These are phyloP conservation scores for Periophthalmus magnuspinnatus DNA, from an alignment of 2,797 vertebrate genomes.

Conservation along the genomic window DNA sequence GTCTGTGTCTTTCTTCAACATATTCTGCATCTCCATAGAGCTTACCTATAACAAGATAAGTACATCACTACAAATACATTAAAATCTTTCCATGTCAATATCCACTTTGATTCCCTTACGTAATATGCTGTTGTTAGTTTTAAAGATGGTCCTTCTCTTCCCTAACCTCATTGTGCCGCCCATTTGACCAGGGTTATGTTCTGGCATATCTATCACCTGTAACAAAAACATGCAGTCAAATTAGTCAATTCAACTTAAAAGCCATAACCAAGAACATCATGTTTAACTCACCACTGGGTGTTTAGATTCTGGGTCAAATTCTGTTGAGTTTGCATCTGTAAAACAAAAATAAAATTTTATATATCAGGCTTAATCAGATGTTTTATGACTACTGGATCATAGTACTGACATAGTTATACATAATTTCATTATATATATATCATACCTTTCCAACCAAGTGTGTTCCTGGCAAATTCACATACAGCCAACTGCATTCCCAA, in stretches of 20 bases:
- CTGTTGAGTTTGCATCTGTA: constrained; percentile 91
- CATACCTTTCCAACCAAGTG: constrained; percentile 86
- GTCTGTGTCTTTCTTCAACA: constrained; percentile 90
- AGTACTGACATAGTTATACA: no score
- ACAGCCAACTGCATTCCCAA: constrained; percentile 93
- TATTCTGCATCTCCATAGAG: constrained; percentile 86
- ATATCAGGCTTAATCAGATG: neutral
- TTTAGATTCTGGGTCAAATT: constrained; percentile 86
- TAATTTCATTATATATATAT: no score
- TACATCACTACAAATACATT: constrained; percentile 12
- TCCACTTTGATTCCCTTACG: constrained; percentile 69
- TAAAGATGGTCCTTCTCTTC: constrained; percentile 90
- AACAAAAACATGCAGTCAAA: neutral
- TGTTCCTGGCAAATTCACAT: constrained; percentile 86
- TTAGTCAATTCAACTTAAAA: neutral
- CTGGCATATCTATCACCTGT: constrained; percentile 94
- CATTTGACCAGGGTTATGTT: constrained; percentile 94
- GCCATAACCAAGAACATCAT: neutral
- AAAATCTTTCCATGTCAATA: neutral
- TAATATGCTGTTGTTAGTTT: constrained; percentile 82
- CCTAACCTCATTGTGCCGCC: constrained; percentile 94
- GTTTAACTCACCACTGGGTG: constrained; percentile 86
- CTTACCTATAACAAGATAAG: constrained; percentile 73
- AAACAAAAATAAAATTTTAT: neutral
- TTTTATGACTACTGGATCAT: neutral